These are phyloP conservation scores for Nomia melanderi DNA, from an alignment of 1,140 invertebrate genomes.

Conservation along the genomic window DNA sequence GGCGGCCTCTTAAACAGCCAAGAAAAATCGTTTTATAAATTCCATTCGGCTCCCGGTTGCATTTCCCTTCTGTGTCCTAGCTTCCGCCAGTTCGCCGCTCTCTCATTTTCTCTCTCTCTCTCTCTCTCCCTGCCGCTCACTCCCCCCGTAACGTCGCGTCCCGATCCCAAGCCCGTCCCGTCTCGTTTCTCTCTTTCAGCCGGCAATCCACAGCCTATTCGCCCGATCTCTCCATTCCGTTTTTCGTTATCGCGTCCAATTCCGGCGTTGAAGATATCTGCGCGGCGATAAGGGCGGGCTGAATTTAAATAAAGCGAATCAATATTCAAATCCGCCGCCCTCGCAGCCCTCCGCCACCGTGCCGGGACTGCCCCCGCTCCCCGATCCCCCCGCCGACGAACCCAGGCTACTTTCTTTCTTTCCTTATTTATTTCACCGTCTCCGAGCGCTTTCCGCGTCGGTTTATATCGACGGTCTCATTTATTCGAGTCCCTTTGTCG, in stretches of 20 bases:
- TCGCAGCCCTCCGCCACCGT: too few species aligned
- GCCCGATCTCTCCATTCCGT: constrained; percentile 71
- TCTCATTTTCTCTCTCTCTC: constrained; percentile 35
- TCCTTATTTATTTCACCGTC: constrained; percentile 58
- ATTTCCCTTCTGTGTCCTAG: constrained; percentile 63
- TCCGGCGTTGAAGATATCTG: constrained; percentile 77
- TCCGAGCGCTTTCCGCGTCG: constrained; percentile 38
- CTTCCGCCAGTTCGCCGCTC: constrained; percentile 37
- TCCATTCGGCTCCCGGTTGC: constrained; percentile 55
- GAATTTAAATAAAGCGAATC: constrained; percentile 81
- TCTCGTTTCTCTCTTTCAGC: constrained; percentile 41
- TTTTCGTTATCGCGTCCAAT: constrained; percentile 79
- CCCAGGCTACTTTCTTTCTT: constrained; percentile 18
- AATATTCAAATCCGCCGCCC: constrained; percentile 77
- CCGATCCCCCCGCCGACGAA: not conserved
- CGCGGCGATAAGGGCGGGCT: constrained; percentile 70
- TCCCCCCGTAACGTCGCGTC: not conserved
- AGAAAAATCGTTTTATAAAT: constrained; percentile 69
- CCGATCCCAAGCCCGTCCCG: too few species aligned
- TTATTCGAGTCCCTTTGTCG: constrained; percentile 75
- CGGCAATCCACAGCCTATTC: constrained; percentile 66
- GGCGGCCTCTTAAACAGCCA: constrained; percentile 39
- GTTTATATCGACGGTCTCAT: constrained; percentile 70
- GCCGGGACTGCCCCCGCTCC: not conserved
- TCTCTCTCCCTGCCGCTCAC: not conserved